Percentiles rank a stretch among this genome's conserved stretches.
Evolutionary conservation across 2,888 invertebrate genomes (phyloP).

Genomic region (Mesochorus sp.): DNA sequence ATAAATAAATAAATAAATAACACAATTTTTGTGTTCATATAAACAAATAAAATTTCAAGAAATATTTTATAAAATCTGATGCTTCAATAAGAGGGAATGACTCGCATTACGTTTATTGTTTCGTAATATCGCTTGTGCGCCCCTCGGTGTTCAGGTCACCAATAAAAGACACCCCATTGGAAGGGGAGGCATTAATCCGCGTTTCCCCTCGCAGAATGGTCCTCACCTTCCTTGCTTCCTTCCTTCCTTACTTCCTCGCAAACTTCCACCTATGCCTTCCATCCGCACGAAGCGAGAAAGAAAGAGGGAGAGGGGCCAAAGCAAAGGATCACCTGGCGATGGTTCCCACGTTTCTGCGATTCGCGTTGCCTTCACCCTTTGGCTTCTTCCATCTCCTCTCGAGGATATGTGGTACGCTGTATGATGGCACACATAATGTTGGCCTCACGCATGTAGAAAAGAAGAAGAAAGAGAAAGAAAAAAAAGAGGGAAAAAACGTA

Average conservation of each 20-base stretch:
- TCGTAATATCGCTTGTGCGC: not conserved
- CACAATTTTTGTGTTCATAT: too few relatives aligned
- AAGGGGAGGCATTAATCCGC: constrained; percentile 36
- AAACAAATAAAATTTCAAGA: not conserved
- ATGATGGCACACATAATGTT: constrained; percentile 66
- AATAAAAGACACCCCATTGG: constrained; percentile 37
- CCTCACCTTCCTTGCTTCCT: constrained; percentile 67
- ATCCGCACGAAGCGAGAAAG: constrained; percentile 9
- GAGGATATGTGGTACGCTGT: constrained; percentile 66
- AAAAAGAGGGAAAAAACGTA: constrained; percentile 53
- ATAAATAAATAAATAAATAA: too few relatives aligned
- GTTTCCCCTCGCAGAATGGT: constrained; percentile 69
- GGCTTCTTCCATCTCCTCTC: constrained; percentile 69
- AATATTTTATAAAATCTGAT: not conserved
- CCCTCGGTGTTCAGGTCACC: not conserved
- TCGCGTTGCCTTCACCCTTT: constrained; percentile 75
- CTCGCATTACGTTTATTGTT: not conserved
- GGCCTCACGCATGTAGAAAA: constrained; percentile 58
- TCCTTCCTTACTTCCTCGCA: constrained; percentile 59
- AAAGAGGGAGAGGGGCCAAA: constrained; percentile 33
- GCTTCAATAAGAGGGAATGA: not conserved
- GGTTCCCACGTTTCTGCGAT: constrained; percentile 82
- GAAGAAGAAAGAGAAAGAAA: constrained; percentile 42
- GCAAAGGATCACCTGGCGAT: constrained; percentile 79
- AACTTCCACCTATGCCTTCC: constrained; percentile 53